phyloP scores from a whole-genome alignment of 2,797 vertebrate species.

The Erpetoichthys calabaricus region DNA sequence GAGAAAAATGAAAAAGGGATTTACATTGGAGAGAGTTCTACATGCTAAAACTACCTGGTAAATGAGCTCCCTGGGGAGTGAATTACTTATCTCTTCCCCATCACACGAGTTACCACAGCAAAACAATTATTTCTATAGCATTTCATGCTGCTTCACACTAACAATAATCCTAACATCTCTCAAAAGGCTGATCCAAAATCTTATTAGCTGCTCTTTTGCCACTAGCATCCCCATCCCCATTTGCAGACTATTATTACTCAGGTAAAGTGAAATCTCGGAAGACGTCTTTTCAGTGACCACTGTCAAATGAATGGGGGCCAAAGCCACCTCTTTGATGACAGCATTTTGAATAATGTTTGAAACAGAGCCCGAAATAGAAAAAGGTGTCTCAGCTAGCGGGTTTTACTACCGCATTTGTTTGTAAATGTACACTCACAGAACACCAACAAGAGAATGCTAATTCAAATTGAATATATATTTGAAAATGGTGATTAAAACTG shows the following conservation, averaged over 20 bases:
- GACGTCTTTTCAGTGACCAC: slow-evolving; percentile 9
- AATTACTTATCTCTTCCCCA: slow-evolving; percentile 30
- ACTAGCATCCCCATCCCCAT: slow-evolving; percentile 28
- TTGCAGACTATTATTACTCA: too few species aligned
- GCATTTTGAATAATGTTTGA: slow-evolving; percentile 3
- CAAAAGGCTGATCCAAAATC: slow-evolving; percentile 42
- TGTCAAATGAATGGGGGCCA: slow-evolving; percentile 10
- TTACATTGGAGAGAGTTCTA: slow-evolving; percentile 25
- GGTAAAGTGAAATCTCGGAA: slow-evolving; percentile 9
- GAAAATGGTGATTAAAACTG: slow-evolving; percentile 24
- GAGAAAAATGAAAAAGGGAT: slow-evolving; percentile 29
- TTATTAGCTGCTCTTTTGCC: slow-evolving; percentile 37
- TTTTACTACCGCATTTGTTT: too few species aligned
- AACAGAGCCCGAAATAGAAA: slow-evolving; percentile 7
- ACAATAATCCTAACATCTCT: slow-evolving; percentile 52
- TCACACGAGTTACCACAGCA: slow-evolving; percentile 45
- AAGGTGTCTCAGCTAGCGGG: slow-evolving; percentile 18
- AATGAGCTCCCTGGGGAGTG: slow-evolving; percentile 29
- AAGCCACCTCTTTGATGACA: slow-evolving; percentile 1
- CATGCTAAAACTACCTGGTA: slow-evolving; percentile 21
- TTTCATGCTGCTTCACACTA: slow-evolving; percentile 43
- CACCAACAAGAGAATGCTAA: slow-evolving; percentile 19
- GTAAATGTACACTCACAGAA: neutral
- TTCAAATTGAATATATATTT: slow-evolving; percentile 20
- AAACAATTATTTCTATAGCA: slow-evolving; percentile 45